Evolutionary conservation across 1,140 invertebrate species (phyloP).

Genomic region (Platyscapa corneri): DNA sequence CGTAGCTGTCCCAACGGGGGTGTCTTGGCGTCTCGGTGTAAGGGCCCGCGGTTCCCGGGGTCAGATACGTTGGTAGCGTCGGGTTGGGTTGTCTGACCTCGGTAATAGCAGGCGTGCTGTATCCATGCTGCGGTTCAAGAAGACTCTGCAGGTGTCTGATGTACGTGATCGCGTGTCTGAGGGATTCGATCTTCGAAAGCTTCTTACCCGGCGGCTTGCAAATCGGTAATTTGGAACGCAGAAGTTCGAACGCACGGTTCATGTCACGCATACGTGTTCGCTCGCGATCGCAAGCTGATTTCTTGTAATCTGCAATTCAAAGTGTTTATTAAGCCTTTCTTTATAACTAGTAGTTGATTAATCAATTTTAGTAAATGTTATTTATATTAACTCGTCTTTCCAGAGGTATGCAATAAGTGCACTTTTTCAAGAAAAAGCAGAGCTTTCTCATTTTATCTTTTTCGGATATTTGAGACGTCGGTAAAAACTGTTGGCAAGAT

Average conservation of each 20-base stretch:
- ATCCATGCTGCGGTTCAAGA: constrained; percentile 72
- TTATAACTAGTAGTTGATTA: too few relatives aligned
- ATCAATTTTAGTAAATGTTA: too few relatives aligned
- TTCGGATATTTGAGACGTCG: too few relatives aligned
- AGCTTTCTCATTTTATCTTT: too few relatives aligned
- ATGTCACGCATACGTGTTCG: constrained; percentile 90
- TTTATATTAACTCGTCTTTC: too few relatives aligned
- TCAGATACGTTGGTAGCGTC: background rate
- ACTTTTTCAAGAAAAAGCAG: too few relatives aligned
- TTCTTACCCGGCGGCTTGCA: constrained; percentile 91
- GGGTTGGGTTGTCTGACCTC: constrained; percentile 51
- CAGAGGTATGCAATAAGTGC: too few relatives aligned
- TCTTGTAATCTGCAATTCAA: constrained; percentile 84
- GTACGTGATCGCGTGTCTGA: constrained; percentile 88
- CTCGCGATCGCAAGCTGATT: constrained; percentile 89
- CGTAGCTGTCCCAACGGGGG: constrained; percentile 68
- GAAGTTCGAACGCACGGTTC: constrained; percentile 88
- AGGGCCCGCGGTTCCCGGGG: constrained; percentile 52
- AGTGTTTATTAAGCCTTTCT: background rate
- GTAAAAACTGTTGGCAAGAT: too few relatives aligned
- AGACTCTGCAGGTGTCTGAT: constrained; percentile 84
- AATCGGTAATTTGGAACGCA: constrained; percentile 85
- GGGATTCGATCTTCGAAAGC: constrained; percentile 89
- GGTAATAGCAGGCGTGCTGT: constrained; percentile 56
- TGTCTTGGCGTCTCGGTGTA: constrained; percentile 67